Evolutionary conservation across 2,113 vertebrate genomes (phyloP).

Genomic region (Octodon degus): DNA sequence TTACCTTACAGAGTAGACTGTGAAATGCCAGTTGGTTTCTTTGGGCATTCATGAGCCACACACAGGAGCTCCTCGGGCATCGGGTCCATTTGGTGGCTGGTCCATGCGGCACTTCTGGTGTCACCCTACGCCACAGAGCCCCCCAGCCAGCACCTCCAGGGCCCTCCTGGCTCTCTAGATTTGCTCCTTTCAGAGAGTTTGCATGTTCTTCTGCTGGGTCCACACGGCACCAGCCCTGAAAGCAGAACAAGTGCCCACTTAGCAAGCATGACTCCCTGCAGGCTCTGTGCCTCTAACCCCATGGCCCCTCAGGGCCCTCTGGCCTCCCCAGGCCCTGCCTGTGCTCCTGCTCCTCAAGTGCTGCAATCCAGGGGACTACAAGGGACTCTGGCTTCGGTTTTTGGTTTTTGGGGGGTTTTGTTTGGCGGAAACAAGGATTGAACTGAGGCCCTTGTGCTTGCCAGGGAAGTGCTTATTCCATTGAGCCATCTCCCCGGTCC

Average conservation of each 20-base stretch:
- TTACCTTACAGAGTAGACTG: background rate
- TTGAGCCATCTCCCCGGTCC: background rate
- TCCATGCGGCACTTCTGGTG: fast-evolving
- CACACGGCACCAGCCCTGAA: background rate
- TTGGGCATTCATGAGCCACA: background rate
- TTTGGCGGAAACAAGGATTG: no score
- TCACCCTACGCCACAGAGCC: fast-evolving
- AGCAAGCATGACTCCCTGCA: background rate
- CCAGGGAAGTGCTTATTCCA: no score
- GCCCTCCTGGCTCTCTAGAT: background rate
- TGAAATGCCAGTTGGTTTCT: background rate
- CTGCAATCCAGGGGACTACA: background rate
- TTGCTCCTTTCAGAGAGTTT: background rate
- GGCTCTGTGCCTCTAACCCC: background rate
- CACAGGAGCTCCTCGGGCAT: background rate
- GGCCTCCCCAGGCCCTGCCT: background rate
- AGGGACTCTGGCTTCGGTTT: background rate
- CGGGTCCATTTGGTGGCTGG: background rate
- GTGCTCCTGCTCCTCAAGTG: background rate
- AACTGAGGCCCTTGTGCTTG: no score
- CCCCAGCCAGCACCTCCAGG: fast-evolving
- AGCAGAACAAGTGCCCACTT: background rate
- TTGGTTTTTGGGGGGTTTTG: background rate
- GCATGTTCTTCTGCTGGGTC: background rate
- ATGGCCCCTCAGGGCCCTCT: background rate